Evolutionary conservation across 2,888 invertebrate species (phyloP).

Genomic region (Eupsilia transversa): DNA sequence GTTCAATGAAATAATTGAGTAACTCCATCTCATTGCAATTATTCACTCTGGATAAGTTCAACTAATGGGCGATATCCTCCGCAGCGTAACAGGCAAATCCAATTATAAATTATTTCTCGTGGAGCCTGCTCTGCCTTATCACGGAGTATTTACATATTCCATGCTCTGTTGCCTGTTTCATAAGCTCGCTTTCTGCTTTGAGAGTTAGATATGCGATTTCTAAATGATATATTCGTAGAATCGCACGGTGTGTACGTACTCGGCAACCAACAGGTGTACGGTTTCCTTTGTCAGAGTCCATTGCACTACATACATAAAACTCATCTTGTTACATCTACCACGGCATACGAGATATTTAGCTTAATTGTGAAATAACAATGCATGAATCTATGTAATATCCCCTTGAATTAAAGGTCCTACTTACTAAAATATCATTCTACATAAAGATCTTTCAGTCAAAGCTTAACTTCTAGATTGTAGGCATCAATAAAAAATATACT

Average conservation of each 20-base stretch:
- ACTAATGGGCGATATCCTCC: conserved; percentile 71
- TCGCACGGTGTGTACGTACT: conserved; percentile 46
- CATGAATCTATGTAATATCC: background rate
- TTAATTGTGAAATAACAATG: background rate
- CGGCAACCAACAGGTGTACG: conserved; percentile 53
- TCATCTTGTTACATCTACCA: conserved; percentile 49
- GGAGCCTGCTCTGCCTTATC: conserved; percentile 42
- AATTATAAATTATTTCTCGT: conserved; percentile 53
- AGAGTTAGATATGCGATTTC: conserved; percentile 63
- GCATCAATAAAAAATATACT: background rate
- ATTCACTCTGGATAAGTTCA: conserved; percentile 65
- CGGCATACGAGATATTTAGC: conserved; percentile 23
- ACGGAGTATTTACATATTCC: conserved; percentile 55
- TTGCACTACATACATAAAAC: conserved; percentile 53
- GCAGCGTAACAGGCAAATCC: conserved; percentile 48
- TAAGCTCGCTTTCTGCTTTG: conserved; percentile 65
- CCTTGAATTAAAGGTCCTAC: background rate
- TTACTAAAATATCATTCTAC: background rate
- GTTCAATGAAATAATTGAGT: conserved; percentile 63
- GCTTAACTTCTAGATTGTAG: background rate
- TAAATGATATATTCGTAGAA: conserved; percentile 65
- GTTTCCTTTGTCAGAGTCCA: conserved; percentile 62
- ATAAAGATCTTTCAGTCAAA: background rate
- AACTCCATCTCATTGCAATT: conserved; percentile 62
- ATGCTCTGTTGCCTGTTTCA: conserved; percentile 57